Conservation (phyloP, 2,888 invertebrate species). For the Pecten maximus region DNA sequence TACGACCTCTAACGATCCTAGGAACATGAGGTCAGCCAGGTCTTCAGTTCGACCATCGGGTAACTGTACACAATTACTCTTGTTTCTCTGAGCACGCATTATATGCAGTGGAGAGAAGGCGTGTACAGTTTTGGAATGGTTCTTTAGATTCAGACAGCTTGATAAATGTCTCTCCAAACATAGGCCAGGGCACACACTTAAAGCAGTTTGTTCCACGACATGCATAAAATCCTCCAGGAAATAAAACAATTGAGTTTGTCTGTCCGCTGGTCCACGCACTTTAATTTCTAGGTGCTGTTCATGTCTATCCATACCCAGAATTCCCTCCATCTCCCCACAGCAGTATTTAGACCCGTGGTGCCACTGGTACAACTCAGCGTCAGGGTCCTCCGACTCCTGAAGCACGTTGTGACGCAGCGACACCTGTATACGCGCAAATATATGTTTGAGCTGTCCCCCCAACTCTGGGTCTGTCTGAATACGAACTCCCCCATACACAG, state of each 20-base stretch:
- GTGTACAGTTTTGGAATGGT: constrained; percentile 70
- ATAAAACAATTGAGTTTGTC: constrained; percentile 84
- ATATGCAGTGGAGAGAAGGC: constrained; percentile 80
- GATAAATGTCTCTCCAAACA: constrained; percentile 87
- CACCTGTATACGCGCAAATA: constrained; percentile 88
- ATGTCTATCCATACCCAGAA: constrained; percentile 85
- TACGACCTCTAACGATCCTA: constrained; percentile 84
- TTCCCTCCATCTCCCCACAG: constrained; percentile 87
- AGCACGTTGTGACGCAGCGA: constrained; percentile 85
- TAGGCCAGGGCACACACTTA: constrained; percentile 88
- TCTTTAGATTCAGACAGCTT: constrained; percentile 83
- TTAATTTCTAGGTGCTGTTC: constrained; percentile 86
- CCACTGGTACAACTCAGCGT: constrained; percentile 89
- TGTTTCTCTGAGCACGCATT: constrained; percentile 82
- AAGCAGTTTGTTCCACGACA: constrained; percentile 86
- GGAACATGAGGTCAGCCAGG: constrained; percentile 85
- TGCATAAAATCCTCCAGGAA: constrained; percentile 88
- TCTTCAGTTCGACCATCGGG: constrained; percentile 84
- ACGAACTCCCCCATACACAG: constrained; percentile 87
- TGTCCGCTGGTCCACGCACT: constrained; percentile 86
- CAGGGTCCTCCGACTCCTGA: constrained; percentile 81
- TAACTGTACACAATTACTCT: constrained; percentile 81
- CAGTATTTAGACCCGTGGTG: constrained; percentile 88
- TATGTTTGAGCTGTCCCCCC: constrained; percentile 86
- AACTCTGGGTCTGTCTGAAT: constrained; percentile 83